Evolutionary conservation across 2,888 invertebrate species (phyloP), one percentile per base, ranked within the genome.

Genomic region (Rhodophaea formosa): DNA sequence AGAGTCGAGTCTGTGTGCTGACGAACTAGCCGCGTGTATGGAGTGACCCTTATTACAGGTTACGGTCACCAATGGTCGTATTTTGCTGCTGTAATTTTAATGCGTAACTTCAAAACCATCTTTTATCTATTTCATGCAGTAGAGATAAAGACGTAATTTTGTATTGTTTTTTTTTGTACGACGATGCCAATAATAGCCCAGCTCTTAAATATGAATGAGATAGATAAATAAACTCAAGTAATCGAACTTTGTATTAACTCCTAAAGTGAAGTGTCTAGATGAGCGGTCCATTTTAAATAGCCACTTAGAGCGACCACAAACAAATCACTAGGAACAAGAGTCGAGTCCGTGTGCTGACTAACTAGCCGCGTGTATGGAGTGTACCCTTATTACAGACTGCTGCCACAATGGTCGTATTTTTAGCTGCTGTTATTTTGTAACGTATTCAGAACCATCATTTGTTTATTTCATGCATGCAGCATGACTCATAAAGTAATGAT

Each of bases 171-270:
- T n/a, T n/a, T n/a, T n/a, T n/a, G n/a, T n/a, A n/a, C n/a, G n/a
- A n/a, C n/a, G n/a, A n/a, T n/a, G n/a, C n/a, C n/a, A n/a, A n/a
- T n/a, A n/a, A n/a, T n/a, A n/a, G n/a, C n/a, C n/a, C n/a, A n/a
- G n/a, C n/a, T n/a, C n/a, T n/a, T n/a, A n/a, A n/a, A n/a, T n/a
- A n/a, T n/a, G n/a, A n/a, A n/a, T n/a, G n/a, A n/a, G n/a, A n/a
- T n/a, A n/a, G n/a, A n/a, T n/a, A n/a, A n/a, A 35, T 10, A 3
- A 77, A 82, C 81, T 77, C 79, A 79, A 86, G 82, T 77, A 80
- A 82, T 82, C 87, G 86, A 88, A 82, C 77, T 79, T 82, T 76
- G 73, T 71, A 84, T 84, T 76, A 85, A 83, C 82, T 80, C n/a
- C n/a, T n/a, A n/a, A n/a, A n/a, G n/a, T n/a, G n/a, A n/a, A n/a